Evolutionary conservation across 1,140 invertebrate species (phyloP), one percentile per base, ranked within the genome.

Genomic region (Nasonia longicornis): DNA sequence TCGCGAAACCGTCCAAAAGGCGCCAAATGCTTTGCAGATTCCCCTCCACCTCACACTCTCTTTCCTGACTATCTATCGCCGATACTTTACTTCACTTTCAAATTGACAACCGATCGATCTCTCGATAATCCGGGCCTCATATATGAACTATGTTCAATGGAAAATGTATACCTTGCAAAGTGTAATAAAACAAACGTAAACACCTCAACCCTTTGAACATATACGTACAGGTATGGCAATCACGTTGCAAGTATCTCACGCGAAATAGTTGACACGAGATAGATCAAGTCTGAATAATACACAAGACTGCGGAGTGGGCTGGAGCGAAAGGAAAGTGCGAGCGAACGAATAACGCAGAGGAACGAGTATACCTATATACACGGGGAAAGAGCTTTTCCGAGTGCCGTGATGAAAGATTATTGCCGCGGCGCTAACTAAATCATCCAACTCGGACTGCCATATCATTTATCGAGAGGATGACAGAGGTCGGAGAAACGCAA

Each of bases 261-360:
- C 2, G 14, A 79, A 72, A 69, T 63, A 71, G 63, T 71, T 45
- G 66, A 69, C 20, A 31, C 29, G 73, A 29, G 67, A 76, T 71
- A 71, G 31, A 76, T 81, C 80, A 76, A 58, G 80, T n/a, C 38
- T 81, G 73, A 81, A 81, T 63, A 81, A 71, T 69, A 71, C 66
- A 72, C 38, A 48, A 72, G 71, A 48, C 12, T n/a, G 71, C 42
- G 38, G 10, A n/a, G 20, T 20, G 20, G 20, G 71, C 31, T 35
- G 3, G 4, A 3, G 31, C 3, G 31, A 35, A 35, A 35, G 31
- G 31, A 35, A 35, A 35, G 31, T 35, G 31, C 31, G 31, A 35
- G 31, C 38, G n/a, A 29, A 63, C 20, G 58, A 63, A 63, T 63
- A n/a, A 63, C 58, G 14, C 58, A 16, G 11, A 11, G n/a, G 79